Base-by-base conservation (phyloP, 1,140 invertebrate genomes). In the Bombus waltoni region DNA sequence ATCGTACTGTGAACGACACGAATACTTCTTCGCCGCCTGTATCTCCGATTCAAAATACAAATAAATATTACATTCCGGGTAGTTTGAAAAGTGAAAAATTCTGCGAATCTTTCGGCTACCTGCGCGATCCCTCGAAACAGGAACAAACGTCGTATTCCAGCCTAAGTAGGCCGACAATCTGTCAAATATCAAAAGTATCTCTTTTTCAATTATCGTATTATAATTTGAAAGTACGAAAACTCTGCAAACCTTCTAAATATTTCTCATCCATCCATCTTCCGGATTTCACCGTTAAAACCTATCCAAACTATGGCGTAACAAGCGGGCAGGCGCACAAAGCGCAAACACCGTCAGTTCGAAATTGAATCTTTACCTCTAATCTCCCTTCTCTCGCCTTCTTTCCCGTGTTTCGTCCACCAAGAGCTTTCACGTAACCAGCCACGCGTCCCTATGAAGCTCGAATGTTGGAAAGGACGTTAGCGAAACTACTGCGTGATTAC, bases 401-500 rank as follows among this genome's bases (percentile, higher is more conserved):
- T 83, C n/a, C 35, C 47, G 22, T 28, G n/a, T 77, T 77, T 32
- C 66, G 66, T 44, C 35, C 59, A 53, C 25, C 22, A 53, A 35
- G 25, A 65, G 81, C 81, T 84, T 62, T 72, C 57, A 47, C 65
- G n/a, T 38, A 71, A 71, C 83, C 53, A 84, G 40, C 66, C 75
- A 59, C 78, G 77, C 59, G 71, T 68, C 70, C 35, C 59, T 66
- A 9, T 68, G 38, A 70, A 71, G 82, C 62, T n/a, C 35, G 66
- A 28, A 79, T 42, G 76, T 68, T 53, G 47, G 28, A 47, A 40
- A 59, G 83, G 57, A 77, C 44, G 62, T 83, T 80, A 80, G 62
- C 38, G 74, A 62, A 85, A 89, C 53, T 78, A 81, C 57, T 40
- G 75, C 71, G 83, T 40, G 68, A 90, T 89, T 89, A 87, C 86